These are phyloP conservation scores for Poecilia picta DNA, from an alignment of 2,797 vertebrate species.

Conservation along the genomic window DNA sequence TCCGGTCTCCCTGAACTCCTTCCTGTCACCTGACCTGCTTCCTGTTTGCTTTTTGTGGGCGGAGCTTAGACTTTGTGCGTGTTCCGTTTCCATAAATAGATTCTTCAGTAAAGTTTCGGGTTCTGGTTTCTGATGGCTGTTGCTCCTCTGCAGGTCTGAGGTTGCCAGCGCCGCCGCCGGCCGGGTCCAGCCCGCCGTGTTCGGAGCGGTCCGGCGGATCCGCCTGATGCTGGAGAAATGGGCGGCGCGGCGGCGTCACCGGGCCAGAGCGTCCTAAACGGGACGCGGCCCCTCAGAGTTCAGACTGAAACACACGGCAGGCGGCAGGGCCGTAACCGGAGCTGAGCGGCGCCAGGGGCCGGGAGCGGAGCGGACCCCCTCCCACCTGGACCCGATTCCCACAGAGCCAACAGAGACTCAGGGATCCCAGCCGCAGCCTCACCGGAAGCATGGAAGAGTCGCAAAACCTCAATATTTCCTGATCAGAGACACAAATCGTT, in stretches of 20 bases:
- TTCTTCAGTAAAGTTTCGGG: background rate
- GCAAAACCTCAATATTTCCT: background rate
- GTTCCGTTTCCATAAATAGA: background rate
- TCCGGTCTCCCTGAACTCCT: background rate
- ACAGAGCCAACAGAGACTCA: background rate
- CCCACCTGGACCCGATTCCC: background rate
- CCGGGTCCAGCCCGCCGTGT: background rate
- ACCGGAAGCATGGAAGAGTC: background rate
- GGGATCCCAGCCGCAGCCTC: background rate
- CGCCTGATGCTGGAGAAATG: constrained; percentile 66
- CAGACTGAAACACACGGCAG: constrained; percentile 5
- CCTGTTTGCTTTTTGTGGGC: background rate
- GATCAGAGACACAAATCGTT: background rate
- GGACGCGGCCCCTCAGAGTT: constrained; percentile 9
- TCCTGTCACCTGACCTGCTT: background rate
- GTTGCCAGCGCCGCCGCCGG: constrained; percentile 9
- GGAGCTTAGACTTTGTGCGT: background rate
- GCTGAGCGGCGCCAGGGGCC: background rate
- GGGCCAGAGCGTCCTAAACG: constrained; percentile 52
- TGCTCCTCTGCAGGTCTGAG: constrained; percentile 50
- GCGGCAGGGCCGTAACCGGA: background rate
- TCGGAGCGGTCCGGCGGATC: constrained; percentile 34
- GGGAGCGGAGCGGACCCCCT: background rate
- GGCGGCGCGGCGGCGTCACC: constrained; percentile 52
- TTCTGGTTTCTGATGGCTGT: constrained; percentile 24